Evolutionary conservation across 2,888 invertebrate species (phyloP), one percentile per base, ranked within the genome.

Genomic region (Dasypolia templi): DNA sequence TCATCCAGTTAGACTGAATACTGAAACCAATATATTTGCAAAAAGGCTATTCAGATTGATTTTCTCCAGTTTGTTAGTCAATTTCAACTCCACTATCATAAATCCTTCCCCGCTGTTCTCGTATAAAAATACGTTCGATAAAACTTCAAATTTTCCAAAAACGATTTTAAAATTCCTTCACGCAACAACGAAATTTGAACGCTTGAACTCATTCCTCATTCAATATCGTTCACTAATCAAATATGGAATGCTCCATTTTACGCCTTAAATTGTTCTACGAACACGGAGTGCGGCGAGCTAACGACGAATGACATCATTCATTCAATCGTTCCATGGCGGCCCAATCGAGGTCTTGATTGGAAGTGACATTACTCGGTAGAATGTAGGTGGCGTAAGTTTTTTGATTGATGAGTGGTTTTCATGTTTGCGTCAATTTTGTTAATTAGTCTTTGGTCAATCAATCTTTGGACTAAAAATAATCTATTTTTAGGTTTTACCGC

Each of bases 191-290:
- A 68, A 84, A 81, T 72, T 61, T 63, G 55, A 66, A 73, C 66
- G 65, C 56, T 63, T 51, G 49, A 75, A 70, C 62, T 78, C 85
- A 78, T 81, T 84, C 64, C 49, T 76, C 77, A 77, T 87, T 86
- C 76, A 79, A 74, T 66, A 74, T 72, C 79, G 77, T 77, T 79
- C 84, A 69, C 71, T 86, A 86, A 87, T 86, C 86, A 86, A 86
- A 86, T 82, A 86, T 75, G 55, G 82, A 78, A 74, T 74, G 79
- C 71, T 63, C 75, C 61, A 83, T 87, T 87, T 78, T 76, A 56
- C 70, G 59, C 63, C 64, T 69, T 72, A 61, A 77, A 86, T 82
- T 74, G 75, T 85, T 75, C 56, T 63, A 72, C 69, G 73, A 59
- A 44, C 72, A 46, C 46, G 44, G 64, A 76, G 53, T 51, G 42